Evolutionary conservation across 1,140 invertebrate genomes (phyloP).

Genomic region (Caenorhabditis inopinata): DNA sequence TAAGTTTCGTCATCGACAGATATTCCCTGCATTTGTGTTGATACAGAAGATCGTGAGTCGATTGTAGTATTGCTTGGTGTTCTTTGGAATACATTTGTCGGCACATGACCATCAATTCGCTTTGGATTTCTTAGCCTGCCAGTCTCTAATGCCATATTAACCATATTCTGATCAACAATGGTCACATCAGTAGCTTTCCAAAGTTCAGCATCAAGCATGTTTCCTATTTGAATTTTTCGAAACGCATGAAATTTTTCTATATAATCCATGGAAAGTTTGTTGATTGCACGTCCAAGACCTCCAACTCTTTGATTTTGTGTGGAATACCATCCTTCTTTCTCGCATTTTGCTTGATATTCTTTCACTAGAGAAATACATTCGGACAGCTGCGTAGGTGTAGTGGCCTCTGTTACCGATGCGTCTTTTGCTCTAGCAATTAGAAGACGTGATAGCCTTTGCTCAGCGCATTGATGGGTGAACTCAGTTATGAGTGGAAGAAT

Average conservation of each 20-base stretch:
- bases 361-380: conserved; percentile 70
- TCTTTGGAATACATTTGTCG: not conserved
- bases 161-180: conserved; percentile 79
- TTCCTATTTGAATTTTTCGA: conserved; percentile 79
- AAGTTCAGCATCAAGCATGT: conserved; percentile 81
- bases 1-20: conserved; percentile 54
- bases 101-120: not conserved
- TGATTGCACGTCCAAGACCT: conserved; percentile 14
- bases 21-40: conserved; percentile 20
- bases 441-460: conserved; percentile 51
- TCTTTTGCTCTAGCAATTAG: conserved; percentile 43
- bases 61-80: conserved; percentile 15
- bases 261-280: conserved; percentile 70
- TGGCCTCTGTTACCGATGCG: not conserved
- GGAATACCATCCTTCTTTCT: conserved; percentile 25
- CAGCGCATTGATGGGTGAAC: conserved; percentile 44
- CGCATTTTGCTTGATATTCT: conserved; percentile 9
- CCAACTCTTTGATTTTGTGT: conserved; percentile 8
- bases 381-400: conserved; percentile 46
- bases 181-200: conserved; percentile 92
- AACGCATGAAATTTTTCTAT: conserved; percentile 86
- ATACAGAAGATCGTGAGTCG: not conserved
- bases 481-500: conserved; percentile 38
- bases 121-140: not conserved
- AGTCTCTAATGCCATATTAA: conserved; percentile 74